phyloP scores from a whole-genome alignment of 2,797 vertebrate species.

The Menidia menidia region DNA sequence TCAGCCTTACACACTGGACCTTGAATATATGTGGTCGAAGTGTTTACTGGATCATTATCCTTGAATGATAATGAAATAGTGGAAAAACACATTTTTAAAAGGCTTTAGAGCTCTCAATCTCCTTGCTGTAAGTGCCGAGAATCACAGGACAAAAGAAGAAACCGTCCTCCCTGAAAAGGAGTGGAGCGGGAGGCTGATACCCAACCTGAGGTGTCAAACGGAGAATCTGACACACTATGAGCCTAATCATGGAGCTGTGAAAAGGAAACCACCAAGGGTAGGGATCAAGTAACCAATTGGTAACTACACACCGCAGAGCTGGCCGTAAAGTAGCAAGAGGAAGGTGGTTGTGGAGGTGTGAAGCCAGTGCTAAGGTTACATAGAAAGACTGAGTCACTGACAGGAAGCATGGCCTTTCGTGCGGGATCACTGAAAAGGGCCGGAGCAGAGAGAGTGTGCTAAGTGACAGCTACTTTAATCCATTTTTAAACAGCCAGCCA shows the following conservation, averaged over 20 bases:
- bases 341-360: slow-evolving; percentile 74
- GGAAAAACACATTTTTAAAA: background rate
- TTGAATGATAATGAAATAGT: background rate
- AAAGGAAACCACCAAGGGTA: slow-evolving; percentile 78
- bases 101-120: background rate
- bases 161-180: slow-evolving; percentile 32
- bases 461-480: slow-evolving; percentile 79
- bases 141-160: slow-evolving; percentile 13
- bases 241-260: slow-evolving; percentile 73
- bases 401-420: slow-evolving; percentile 72
- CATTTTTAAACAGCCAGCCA: slow-evolving; percentile 80
- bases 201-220: slow-evolving; percentile 78
- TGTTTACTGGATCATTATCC: background rate
- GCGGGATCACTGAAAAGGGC: slow-evolving; percentile 62
- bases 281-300: slow-evolving; percentile 69
- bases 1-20: too few relatives aligned
- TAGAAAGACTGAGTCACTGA: slow-evolving; percentile 87
- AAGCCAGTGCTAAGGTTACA: slow-evolving; percentile 75
- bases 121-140: slow-evolving; percentile 4
- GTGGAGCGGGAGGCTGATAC: slow-evolving; percentile 50
- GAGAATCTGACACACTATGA: slow-evolving; percentile 73
- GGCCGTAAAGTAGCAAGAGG: slow-evolving; percentile 60
- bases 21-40: background rate
- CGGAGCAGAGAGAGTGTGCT: slow-evolving; percentile 81
- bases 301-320: slow-evolving; percentile 74